phyloP scores from a whole-genome alignment of 2,888 invertebrate genomes.

The Pegoplata infirma region DNA sequence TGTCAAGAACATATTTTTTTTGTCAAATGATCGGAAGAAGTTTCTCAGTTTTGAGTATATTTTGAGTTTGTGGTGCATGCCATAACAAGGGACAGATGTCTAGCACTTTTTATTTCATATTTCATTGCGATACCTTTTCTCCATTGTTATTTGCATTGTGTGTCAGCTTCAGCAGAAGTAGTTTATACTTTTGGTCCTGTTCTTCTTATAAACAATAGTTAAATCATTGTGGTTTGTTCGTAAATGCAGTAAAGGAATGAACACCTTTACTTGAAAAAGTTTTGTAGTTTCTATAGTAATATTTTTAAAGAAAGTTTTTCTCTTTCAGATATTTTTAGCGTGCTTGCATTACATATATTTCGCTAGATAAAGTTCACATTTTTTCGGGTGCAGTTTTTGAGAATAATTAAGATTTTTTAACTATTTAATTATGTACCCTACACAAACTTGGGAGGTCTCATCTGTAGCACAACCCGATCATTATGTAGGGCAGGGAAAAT shows the following conservation, averaged over 20 bases:
- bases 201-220: conserved; percentile 38
- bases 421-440: too few species aligned
- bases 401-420: background rate
- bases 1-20: too few species aligned
- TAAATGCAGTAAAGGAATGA: conserved; percentile 16
- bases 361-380: background rate
- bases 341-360: background rate
- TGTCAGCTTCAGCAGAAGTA: background rate
- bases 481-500: too few species aligned
- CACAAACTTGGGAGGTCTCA: too few species aligned
- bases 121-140: background rate
- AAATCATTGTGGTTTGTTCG: conserved; percentile 43
- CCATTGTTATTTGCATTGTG: conserved; percentile 43
- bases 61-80: too few species aligned
- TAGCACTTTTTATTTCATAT: too few species aligned
- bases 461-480: too few species aligned
- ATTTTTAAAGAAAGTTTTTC: conserved; percentile 7
- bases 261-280: conserved; percentile 36
- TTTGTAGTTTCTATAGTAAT: background rate
- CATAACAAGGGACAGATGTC: too few species aligned
- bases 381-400: conserved; percentile 16
- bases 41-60: too few species aligned
- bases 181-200: conserved; percentile 27
- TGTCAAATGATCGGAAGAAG: too few species aligned
- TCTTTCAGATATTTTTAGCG: background rate